Evolutionary conservation across 2,113 vertebrate genomes (phyloP).

Genomic region (Chloroceryle aenea): DNA sequence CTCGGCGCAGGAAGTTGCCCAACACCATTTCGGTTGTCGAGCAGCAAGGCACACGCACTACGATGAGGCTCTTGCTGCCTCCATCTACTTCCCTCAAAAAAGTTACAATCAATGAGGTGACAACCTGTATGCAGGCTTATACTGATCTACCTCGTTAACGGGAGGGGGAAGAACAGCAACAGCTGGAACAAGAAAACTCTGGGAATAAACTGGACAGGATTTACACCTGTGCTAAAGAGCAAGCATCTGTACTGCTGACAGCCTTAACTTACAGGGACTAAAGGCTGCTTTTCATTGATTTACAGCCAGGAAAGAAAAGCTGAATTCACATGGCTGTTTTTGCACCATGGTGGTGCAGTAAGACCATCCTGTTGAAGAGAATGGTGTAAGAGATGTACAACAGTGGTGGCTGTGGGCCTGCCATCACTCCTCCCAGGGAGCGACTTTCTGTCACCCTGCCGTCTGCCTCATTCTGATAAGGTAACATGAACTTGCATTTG

Average conservation of each 20-base stretch:
- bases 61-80: neutral
- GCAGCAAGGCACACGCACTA: fast-evolving
- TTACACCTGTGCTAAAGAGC: neutral
- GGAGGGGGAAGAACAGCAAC: neutral
- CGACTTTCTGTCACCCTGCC: neutral
- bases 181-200: neutral
- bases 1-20: slow-evolving; percentile 36
- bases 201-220: neutral
- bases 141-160: fast-evolving
- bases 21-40: neutral
- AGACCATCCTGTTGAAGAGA: neutral
- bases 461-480: neutral
- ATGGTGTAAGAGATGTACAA: neutral
- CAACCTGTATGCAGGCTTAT: fast-evolving
- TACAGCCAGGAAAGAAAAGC: neutral
- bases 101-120: neutral
- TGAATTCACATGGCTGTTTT: neutral
- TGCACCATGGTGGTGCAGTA: fast-evolving
- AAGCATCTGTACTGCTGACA: neutral
- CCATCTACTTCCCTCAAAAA: neutral
- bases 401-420: neutral
- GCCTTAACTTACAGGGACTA: fast-evolving
- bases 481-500: neutral
- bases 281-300: neutral
- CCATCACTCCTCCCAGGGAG: neutral